Evolutionary conservation across 2,113 vertebrate genomes (phyloP).

Genomic region (Anolis sagrei): DNA sequence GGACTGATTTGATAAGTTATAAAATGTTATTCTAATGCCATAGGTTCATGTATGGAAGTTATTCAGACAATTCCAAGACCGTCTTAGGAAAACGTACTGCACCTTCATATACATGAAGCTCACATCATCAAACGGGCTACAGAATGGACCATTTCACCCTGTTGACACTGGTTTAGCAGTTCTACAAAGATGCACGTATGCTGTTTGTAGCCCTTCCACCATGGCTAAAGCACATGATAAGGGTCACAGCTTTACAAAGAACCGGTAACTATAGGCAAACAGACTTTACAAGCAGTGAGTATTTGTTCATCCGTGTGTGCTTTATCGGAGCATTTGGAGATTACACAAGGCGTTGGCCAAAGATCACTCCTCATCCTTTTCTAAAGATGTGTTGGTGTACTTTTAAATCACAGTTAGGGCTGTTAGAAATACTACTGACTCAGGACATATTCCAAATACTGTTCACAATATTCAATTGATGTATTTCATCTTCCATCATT

Average conservation of each 20-base stretch:
- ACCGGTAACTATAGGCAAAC: background rate
- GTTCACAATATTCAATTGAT: background rate
- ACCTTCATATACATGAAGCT: background rate
- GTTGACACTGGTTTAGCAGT: conserved; percentile 24
- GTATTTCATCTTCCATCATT: background rate
- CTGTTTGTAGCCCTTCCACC: conserved; percentile 11
- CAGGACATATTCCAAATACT: background rate
- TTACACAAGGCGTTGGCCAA: background rate
- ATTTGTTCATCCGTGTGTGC: background rate
- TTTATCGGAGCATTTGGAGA: background rate
- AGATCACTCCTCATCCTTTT: background rate
- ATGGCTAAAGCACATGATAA: conserved; percentile 33
- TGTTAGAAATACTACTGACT: background rate
- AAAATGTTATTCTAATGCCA: background rate
- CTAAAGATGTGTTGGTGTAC: background rate
- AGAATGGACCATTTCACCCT: accelerated
- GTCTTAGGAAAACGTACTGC: background rate
- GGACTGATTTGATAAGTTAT: background rate
- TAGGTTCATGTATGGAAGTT: background rate
- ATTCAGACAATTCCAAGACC: background rate
- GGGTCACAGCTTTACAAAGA: conserved; percentile 2
- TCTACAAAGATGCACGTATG: conserved; percentile 31
- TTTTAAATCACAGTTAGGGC: background rate
- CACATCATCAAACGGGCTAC: background rate
- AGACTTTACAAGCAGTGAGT: background rate